Percentiles rank a stretch among this genome's conserved stretches.
phyloP scores from a whole-genome alignment of 2,888 invertebrate species.

The Drosophila dives region DNA sequence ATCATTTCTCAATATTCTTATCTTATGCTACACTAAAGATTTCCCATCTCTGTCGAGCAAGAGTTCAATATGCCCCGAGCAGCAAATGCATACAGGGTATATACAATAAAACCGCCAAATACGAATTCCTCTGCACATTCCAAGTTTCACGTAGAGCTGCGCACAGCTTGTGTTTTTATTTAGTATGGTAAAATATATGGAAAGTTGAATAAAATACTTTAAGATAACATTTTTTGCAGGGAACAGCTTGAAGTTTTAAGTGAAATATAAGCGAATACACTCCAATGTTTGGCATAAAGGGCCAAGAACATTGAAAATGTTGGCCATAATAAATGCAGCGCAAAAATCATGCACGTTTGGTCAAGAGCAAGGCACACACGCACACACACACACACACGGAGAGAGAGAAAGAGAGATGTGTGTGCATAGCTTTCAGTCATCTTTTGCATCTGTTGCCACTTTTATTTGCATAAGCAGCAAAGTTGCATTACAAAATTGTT shows the following conservation, averaged over 20 bases:
- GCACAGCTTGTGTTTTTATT: slow-evolving; percentile 35
- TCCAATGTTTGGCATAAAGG: slow-evolving; percentile 42
- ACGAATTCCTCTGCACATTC: slow-evolving; percentile 4
- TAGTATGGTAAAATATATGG: slow-evolving; percentile 17
- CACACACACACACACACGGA: slow-evolving; percentile 12
- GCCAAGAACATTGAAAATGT: slow-evolving; percentile 31
- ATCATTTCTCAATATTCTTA: not conserved
- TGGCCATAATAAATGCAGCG: slow-evolving; percentile 64
- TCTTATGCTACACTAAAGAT: not conserved
- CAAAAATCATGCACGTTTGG: slow-evolving; percentile 61
- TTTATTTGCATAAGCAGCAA: slow-evolving; percentile 69
- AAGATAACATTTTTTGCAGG: not conserved
- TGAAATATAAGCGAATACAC: not conserved
- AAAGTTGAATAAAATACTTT: not conserved
- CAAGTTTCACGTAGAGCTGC: slow-evolving; percentile 52
- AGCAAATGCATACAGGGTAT: slow-evolving; percentile 18
- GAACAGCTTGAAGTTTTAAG: not conserved
- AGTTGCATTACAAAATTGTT: slow-evolving; percentile 62
- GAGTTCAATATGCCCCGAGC: not conserved
- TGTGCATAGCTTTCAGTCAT: slow-evolving; percentile 48
- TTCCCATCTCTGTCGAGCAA: not conserved
- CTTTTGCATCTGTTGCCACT: slow-evolving; percentile 45
- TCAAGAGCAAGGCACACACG: slow-evolving; percentile 35
- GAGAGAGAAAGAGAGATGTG: not conserved
- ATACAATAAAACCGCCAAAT: slow-evolving; percentile 10